Evolutionary conservation across 2,797 vertebrate species (phyloP).

Genomic region (Champsocephalus gunnari): DNA sequence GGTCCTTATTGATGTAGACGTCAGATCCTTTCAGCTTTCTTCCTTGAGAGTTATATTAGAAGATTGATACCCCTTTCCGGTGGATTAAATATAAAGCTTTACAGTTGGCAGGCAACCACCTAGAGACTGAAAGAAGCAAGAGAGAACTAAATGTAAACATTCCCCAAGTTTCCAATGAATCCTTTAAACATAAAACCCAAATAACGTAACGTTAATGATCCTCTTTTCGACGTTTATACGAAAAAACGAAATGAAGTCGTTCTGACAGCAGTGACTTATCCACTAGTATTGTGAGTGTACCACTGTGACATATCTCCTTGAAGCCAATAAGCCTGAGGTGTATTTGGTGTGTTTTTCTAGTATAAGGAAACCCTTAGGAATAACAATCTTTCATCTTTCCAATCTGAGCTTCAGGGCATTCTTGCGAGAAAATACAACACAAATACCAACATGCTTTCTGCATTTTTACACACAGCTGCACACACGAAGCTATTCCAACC

Average conservation of each 20-base stretch:
- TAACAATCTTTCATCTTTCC: conserved; percentile 16
- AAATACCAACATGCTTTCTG: conserved; percentile 17
- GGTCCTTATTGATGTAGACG: too few species aligned
- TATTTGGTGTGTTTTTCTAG: conserved; percentile 24
- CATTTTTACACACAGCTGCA: conserved; percentile 29
- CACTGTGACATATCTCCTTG: conserved; percentile 14
- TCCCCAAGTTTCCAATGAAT: not conserved
- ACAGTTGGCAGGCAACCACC: too few species aligned
- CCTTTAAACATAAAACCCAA: not conserved
- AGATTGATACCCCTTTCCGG: too few species aligned
- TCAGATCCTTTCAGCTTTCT: too few species aligned
- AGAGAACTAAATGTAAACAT: not conserved
- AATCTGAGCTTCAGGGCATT: conserved; percentile 25
- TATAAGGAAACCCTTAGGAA: conserved; percentile 26
- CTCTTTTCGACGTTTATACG: too few species aligned
- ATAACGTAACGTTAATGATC: not conserved
- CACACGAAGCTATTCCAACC: conserved; percentile 48
- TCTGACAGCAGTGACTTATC: not conserved
- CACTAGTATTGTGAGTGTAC: not conserved
- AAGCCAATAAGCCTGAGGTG: conserved; percentile 1
- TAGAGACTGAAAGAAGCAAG: not conserved
- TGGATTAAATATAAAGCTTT: too few species aligned
- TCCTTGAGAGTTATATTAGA: not conserved
- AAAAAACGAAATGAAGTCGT: not conserved
- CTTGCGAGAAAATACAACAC: conserved; percentile 15